Evolutionary conservation across 2,888 invertebrate genomes (phyloP).

Genomic region (Melanchra persicariae): DNA sequence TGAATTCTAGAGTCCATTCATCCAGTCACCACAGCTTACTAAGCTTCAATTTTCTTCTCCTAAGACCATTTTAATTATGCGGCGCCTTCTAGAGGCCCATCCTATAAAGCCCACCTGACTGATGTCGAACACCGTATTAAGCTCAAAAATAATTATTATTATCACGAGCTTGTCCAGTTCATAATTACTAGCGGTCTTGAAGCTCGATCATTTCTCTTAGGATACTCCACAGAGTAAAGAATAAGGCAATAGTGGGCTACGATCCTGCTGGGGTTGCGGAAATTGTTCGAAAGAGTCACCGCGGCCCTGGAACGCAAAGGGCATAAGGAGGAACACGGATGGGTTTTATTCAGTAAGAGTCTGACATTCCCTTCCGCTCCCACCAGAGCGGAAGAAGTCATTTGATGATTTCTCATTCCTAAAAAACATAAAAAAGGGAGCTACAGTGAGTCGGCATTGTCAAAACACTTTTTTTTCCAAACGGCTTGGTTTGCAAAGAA

Average conservation of each 20-base stretch:
- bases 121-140: conserved; percentile 14
- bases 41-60: neutral
- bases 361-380: too few species aligned
- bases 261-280: too few species aligned
- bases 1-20: neutral
- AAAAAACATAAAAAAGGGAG: too few species aligned
- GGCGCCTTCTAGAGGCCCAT: neutral
- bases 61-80: conserved; percentile 7
- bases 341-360: too few species aligned
- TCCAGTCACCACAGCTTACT: neutral
- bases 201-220: conserved; percentile 66
- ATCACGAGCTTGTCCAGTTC: conserved; percentile 39
- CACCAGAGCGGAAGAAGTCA: too few species aligned
- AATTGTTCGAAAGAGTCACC: too few species aligned
- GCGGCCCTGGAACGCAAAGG: too few species aligned
- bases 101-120: conserved; percentile 14
- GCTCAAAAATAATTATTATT: conserved; percentile 35
- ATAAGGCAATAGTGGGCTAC: neutral
- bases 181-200: conserved; percentile 64
- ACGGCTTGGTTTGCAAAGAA: too few species aligned
- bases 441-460: too few species aligned
- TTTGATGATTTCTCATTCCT: too few species aligned
- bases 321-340: too few species aligned
- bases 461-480: too few species aligned
- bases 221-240: conserved; percentile 56